phyloP scores from a whole-genome alignment of 2,888 invertebrate species.

The Drosophila anomalata region DNA sequence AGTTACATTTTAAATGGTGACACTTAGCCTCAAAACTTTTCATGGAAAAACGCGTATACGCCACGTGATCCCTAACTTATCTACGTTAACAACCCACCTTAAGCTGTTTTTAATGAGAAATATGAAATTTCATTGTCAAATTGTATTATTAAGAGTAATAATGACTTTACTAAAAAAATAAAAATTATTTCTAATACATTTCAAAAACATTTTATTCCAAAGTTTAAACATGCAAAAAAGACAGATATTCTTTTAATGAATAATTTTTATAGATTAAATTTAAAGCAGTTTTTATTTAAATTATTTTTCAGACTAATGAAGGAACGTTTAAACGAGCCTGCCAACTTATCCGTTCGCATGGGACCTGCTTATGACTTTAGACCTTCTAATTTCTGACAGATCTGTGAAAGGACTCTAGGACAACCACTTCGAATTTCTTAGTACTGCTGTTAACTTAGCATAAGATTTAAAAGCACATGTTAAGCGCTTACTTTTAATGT shows the following conservation, averaged over 20 bases:
- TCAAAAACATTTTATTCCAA: too few species aligned
- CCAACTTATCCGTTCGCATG: constrained; percentile 62
- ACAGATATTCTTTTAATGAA: too few species aligned
- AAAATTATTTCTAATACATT: background rate
- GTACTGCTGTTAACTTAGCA: constrained; percentile 10
- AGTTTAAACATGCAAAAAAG: too few species aligned
- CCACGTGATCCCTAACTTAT: background rate
- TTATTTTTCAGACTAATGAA: constrained; percentile 41
- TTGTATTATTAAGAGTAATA: background rate
- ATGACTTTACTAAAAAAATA: background rate
- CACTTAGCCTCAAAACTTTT: background rate
- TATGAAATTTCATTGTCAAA: background rate
- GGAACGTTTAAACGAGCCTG: constrained; percentile 56
- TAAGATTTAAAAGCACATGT: constrained; percentile 11
- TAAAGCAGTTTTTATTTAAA: background rate
- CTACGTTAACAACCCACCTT: background rate
- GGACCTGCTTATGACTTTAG: constrained; percentile 64
- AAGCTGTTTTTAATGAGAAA: background rate
- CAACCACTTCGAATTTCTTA: constrained; percentile 18
- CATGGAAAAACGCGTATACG: background rate
- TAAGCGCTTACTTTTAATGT: constrained; percentile 16
- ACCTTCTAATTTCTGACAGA: constrained; percentile 40
- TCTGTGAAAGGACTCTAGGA: background rate
- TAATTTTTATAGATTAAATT: too few species aligned
- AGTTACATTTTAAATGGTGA: background rate